phyloP scores from a whole-genome alignment of 2,888 invertebrate genomes.

The Bombyx huttoni region DNA sequence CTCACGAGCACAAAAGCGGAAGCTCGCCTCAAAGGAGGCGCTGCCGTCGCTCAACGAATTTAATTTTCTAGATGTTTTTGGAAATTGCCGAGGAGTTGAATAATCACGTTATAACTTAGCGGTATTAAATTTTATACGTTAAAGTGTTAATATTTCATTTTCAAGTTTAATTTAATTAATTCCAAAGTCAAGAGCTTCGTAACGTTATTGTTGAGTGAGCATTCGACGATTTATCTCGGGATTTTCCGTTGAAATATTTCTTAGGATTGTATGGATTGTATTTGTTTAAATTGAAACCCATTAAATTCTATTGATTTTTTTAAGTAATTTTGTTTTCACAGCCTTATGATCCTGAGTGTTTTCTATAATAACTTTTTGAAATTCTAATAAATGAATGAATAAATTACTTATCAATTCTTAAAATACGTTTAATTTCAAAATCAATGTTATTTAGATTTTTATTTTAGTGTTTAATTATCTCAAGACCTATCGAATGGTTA shows the following conservation, averaged over 20 bases:
- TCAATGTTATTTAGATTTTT: background rate
- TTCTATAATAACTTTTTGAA: no score
- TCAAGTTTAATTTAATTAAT: slow-evolving; percentile 73
- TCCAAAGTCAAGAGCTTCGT: slow-evolving; percentile 50
- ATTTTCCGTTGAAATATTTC: slow-evolving; percentile 5
- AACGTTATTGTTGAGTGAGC: slow-evolving; percentile 17
- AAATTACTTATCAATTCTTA: no score
- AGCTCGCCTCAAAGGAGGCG: slow-evolving; percentile 53
- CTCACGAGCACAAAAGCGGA: slow-evolving; percentile 49
- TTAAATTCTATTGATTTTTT: background rate
- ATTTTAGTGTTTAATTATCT: slow-evolving; percentile 12
- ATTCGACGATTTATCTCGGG: slow-evolving; percentile 1
- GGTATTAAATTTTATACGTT: slow-evolving; percentile 71
- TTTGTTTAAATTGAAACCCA: background rate
- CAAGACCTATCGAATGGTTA: slow-evolving; percentile 16
- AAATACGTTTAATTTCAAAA: background rate
- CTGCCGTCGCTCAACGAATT: slow-evolving; percentile 52
- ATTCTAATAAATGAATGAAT: no score
- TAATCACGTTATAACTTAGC: slow-evolving; percentile 72
- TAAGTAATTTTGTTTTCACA: no score
- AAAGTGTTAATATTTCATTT: slow-evolving; percentile 74
- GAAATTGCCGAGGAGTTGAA: slow-evolving; percentile 66
- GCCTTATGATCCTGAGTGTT: no score
- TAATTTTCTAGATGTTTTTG: slow-evolving; percentile 70
- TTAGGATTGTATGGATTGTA: slow-evolving; percentile 5